Percentiles rank a stretch among this genome's conserved stretches.
Conservation (phyloP, 2,113 vertebrate genomes). For the Xenopus borealis region DNA sequence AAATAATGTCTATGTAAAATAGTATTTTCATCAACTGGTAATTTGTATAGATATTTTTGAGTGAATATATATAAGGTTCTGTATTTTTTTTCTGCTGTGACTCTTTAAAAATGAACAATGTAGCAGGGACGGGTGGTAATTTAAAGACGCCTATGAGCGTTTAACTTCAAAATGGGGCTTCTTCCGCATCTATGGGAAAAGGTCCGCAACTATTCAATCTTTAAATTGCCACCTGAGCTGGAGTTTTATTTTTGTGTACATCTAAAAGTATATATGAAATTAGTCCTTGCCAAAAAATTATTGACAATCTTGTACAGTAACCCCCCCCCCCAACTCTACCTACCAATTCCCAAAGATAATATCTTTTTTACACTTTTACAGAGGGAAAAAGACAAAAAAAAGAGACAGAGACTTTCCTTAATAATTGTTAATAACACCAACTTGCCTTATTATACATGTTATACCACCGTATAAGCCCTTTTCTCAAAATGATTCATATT, state of each 20-base stretch:
- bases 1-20: slow-evolving; percentile 58
- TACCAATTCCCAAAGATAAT: slow-evolving; percentile 49
- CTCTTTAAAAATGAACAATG: slow-evolving; percentile 51
- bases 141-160: slow-evolving; percentile 13
- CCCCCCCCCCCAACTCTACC: no score
- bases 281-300: slow-evolving; percentile 57
- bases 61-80: slow-evolving; percentile 55
- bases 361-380: slow-evolving; percentile 11
- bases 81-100: slow-evolving; percentile 60
- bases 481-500: no score
- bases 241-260: slow-evolving; percentile 67
- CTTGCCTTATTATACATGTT: no score
- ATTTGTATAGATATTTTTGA: slow-evolving; percentile 71
- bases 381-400: no score
- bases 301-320: slow-evolving; percentile 72
- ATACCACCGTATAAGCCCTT: no score
- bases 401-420: no score
- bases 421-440: no score
- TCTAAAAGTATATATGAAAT: slow-evolving; percentile 50
- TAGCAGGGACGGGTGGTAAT: slow-evolving; percentile 52
- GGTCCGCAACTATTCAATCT: no score
- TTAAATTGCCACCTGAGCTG: slow-evolving; percentile 46
- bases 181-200: neutral
- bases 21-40: slow-evolving; percentile 70
- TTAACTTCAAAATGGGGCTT: neutral